Evolutionary conservation across 92 coral and sea anemone species (phyloP), one percentile per base, ranked within the genome.

Genomic region (Siderastrea siderea): DNA sequence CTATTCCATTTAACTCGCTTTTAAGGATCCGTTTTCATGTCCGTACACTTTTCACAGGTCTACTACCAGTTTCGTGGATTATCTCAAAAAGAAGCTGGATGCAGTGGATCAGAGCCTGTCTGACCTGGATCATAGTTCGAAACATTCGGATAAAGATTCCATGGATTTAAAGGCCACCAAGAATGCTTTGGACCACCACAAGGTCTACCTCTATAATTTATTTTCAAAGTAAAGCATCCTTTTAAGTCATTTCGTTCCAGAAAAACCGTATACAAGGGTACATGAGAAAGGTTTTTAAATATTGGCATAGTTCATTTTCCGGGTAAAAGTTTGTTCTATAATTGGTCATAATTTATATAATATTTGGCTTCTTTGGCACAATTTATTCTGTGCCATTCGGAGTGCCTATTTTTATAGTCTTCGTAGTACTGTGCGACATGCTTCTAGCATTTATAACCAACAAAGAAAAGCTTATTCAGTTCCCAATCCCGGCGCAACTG

Each of bases 151-250:
- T 57, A 74, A 71, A 7, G 87, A 83, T 16, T 68, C 48, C 45
- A 82, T 82, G 86, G 92, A 88, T 84, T 82, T 82, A 63, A 83
- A 71, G 76, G 58, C 87, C 17, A 73, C 86, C 1, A 82, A 82
- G 52, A 73, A 76, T 46, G 71, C 77, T 16, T 52, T 88, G 52
- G 79, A 77, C 38, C 73, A 68, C 47, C 80, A 68, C 72, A 76
- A 85, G 82, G 89, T 84, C 7, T 26, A 26, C 0, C 38, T 26
- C 38, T 26, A 26, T 26, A 26, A 26, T 26, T 26, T 26, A 26
- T 0, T 0, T 26, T 26, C 38, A 26, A 26, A 79, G 9, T 17
- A 60, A 61, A 14, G 52, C 19, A 0, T 55, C 47, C 11, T 78
- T 44, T 77, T 26, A 26, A 26, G 38, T 26, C 38, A 26, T 26